These are phyloP conservation scores for Ctenochaetus hawaiiensis DNA, from an alignment of 2,797 vertebrate species.

Conservation along the genomic window DNA sequence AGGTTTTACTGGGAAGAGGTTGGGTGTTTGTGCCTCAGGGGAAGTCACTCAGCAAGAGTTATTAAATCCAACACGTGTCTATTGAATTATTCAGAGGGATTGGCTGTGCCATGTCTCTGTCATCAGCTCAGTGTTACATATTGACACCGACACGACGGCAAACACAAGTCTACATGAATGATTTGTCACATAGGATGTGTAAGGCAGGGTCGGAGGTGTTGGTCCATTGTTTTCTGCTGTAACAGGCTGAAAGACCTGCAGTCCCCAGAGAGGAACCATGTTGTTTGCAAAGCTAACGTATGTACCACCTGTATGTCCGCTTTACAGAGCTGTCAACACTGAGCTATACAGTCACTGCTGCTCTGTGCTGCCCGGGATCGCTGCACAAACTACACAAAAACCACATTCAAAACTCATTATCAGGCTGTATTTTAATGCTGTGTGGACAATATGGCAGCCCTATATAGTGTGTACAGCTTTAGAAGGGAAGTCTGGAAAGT, in stretches of 20 bases:
- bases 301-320: slow-evolving; percentile 35
- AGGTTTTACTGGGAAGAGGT: slow-evolving; percentile 55
- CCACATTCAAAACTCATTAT: slow-evolving; percentile 45
- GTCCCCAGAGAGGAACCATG: slow-evolving; percentile 45
- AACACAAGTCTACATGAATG: slow-evolving; percentile 26
- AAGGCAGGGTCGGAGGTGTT: slow-evolving; percentile 47
- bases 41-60: slow-evolving; percentile 75
- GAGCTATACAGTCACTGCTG: slow-evolving; percentile 9
- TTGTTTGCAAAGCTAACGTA: slow-evolving; percentile 46
- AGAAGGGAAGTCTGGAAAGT: slow-evolving; percentile 34
- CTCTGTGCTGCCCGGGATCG: slow-evolving; percentile 3
- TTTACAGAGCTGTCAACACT: slow-evolving; percentile 42
- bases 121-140: slow-evolving; percentile 54
- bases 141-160: slow-evolving; percentile 9
- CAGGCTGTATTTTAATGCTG: slow-evolving; percentile 18
- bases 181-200: slow-evolving; percentile 61
- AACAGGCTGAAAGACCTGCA: slow-evolving; percentile 17
- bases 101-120: slow-evolving; percentile 48
- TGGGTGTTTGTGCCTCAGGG: slow-evolving; percentile 67
- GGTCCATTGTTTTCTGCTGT: slow-evolving; percentile 36
- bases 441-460: slow-evolving; percentile 4
- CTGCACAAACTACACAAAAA: slow-evolving; percentile 30
- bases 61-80: slow-evolving; percentile 74
- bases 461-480: slow-evolving; percentile 29
- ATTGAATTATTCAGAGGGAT: slow-evolving; percentile 76